Base-by-base conservation (phyloP, 2,797 vertebrate genomes). In the Strix occidentalis region DNA sequence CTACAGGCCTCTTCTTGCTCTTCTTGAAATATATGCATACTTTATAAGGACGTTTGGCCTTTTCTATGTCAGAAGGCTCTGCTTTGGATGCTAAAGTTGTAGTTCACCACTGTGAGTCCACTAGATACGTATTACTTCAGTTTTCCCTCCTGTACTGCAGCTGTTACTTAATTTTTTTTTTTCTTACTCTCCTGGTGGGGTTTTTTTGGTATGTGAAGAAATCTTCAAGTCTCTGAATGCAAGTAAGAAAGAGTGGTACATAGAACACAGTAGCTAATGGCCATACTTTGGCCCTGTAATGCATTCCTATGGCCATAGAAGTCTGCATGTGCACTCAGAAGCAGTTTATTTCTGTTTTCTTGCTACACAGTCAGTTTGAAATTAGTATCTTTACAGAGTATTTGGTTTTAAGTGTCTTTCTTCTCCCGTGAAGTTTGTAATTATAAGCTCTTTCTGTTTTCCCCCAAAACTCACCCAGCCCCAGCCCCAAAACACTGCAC, bases 1-100 rank as follows among this genome's bases (percentile, higher is more conserved):
- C 66, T 90, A 19, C 74, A 86, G 77, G 84, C 92, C 76, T 74
- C 29, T 82, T 91, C 80, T 87, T 95, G 65, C 50, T 89, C 68
- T 79, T 93, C 19, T 84, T 87, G 76, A 81, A 95, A 72, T 78
- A 53, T 11, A 28, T 86, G 58, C 80, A 35, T 85, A 29, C 33
- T 54, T 87, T 61, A 14, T 71, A 35, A 90, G 71, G 79, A 91
- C 43, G 16, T 87, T 91, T 92, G 76, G 39, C 85, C 76, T 92
- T 91, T 70, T 69, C 33, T 87, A 3, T 63, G 65, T 91, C 84
- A 89, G 84, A 92, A 87, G 24, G 48, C 89, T 90, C 68, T 96
- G 29, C 63, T 87, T 79, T 70, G 60, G 76, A 39, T 88, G 70
- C 75, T 95, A 48, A 83, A 48, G 66, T 58, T 87, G 85, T 93